Conservation (phyloP, 2,113 vertebrate genomes). For the Tyto alba region DNA sequence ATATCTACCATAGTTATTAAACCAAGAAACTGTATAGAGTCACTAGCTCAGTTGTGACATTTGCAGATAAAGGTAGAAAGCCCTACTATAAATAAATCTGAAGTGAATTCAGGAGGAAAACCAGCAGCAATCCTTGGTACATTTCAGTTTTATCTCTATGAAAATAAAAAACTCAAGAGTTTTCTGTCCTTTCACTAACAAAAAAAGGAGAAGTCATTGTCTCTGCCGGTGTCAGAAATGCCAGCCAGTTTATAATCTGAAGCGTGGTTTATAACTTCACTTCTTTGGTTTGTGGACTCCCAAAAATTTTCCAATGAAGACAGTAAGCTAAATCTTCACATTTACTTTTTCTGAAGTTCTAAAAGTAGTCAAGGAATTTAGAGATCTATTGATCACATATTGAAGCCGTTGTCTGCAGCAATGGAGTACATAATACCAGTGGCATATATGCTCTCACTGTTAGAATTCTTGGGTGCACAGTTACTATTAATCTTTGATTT, state of each 20-base stretch:
- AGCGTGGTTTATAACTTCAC: neutral
- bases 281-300: neutral
- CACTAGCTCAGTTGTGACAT: neutral
- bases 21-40: constrained; percentile 46
- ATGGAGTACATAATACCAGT: neutral
- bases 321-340: neutral
- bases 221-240: neutral
- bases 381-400: neutral
- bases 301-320: neutral
- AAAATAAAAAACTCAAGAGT: neutral
- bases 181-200: neutral
- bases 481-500: neutral
- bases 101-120: constrained; percentile 11
- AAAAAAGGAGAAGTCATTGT: neutral
- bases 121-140: neutral
- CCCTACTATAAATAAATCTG: constrained; percentile 22
- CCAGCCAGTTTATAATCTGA: neutral
- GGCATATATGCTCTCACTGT: neutral
- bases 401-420: neutral
- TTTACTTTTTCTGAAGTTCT: neutral
- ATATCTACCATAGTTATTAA: constrained; percentile 49
- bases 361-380: neutral
- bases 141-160: constrained; percentile 14
- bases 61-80: constrained; percentile 30
- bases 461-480: neutral